Evolutionary conservation across 2,888 invertebrate genomes (phyloP).

Genomic region (Anarsia innoxiella): DNA sequence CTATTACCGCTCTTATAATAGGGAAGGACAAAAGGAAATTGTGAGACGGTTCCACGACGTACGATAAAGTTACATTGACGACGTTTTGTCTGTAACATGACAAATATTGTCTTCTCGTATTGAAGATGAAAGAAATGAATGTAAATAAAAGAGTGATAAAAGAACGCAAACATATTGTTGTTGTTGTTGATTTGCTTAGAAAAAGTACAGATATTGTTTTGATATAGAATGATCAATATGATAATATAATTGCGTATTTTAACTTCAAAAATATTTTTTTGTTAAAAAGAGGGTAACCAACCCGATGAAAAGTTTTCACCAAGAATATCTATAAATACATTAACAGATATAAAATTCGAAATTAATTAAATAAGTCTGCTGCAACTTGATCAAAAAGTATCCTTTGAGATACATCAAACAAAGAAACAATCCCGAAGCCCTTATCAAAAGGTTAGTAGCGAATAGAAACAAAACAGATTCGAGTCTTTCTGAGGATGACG

Average conservation of each 20-base stretch:
- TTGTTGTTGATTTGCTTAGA: too few species aligned
- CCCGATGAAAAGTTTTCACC: not conserved
- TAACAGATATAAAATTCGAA: too few species aligned
- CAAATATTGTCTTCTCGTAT: constrained; percentile 12
- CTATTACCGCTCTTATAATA: constrained; percentile 54
- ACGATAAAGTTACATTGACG: constrained; percentile 56
- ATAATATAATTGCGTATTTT: too few species aligned
- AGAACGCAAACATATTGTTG: too few species aligned
- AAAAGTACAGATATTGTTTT: too few species aligned
- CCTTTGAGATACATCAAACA: constrained; percentile 54
- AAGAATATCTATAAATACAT: too few species aligned
- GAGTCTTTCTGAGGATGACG: constrained; percentile 71
- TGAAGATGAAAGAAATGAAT: not conserved
- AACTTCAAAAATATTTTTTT: too few species aligned
- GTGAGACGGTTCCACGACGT: constrained; percentile 45
- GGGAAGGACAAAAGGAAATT: constrained; percentile 57
- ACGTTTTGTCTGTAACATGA: constrained; percentile 15
- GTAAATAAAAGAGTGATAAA: not conserved
- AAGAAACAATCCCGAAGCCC: constrained; percentile 57
- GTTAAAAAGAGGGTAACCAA: not conserved
- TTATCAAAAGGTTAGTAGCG: constrained; percentile 42
- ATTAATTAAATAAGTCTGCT: constrained; percentile 4
- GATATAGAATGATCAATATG: too few species aligned
- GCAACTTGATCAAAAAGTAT: constrained; percentile 27
- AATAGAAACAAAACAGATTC: constrained; percentile 63